These are phyloP conservation scores for Battus philenor DNA, from an alignment of 1,140 invertebrate species.

Conservation along the genomic window DNA sequence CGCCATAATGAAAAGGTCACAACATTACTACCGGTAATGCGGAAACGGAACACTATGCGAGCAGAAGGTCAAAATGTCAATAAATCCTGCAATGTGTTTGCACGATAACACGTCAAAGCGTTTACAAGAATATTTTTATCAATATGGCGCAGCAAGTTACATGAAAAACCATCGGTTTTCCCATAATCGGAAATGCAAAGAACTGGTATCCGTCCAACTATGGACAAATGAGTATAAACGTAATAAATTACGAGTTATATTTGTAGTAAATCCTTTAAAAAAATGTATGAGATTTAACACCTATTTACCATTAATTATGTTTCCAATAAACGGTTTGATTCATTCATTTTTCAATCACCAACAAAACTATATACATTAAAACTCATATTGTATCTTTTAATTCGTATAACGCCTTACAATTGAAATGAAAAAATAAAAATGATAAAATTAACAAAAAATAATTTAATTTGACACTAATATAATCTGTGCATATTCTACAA, in stretches of 20 bases:
- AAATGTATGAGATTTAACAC: too few species aligned
- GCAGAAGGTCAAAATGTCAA: slow-evolving; percentile 9
- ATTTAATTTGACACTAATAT: neutral
- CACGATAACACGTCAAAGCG: neutral
- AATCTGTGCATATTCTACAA: neutral
- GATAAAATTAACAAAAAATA: too few species aligned
- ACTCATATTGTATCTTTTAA: neutral
- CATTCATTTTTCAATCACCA: neutral
- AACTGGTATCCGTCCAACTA: neutral
- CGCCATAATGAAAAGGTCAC: neutral
- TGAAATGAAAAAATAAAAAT: neutral
- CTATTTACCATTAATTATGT: too few species aligned
- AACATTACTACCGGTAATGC: slow-evolving; percentile 1
- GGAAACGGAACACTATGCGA: slow-evolving; percentile 1
- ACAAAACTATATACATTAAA: neutral
- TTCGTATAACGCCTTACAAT: neutral
- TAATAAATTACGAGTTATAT: too few species aligned
- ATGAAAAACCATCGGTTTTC: neutral
- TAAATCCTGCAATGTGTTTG: slow-evolving; percentile 7
- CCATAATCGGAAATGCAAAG: neutral
- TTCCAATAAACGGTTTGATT: too few species aligned
- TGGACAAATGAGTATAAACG: too few species aligned
- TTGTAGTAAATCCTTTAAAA: too few species aligned
- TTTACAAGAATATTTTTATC: slow-evolving; percentile 12
- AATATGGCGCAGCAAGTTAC: neutral